Conservation (phyloP, 2,888 invertebrate species). For the Lasioglossum lativentre region DNA sequence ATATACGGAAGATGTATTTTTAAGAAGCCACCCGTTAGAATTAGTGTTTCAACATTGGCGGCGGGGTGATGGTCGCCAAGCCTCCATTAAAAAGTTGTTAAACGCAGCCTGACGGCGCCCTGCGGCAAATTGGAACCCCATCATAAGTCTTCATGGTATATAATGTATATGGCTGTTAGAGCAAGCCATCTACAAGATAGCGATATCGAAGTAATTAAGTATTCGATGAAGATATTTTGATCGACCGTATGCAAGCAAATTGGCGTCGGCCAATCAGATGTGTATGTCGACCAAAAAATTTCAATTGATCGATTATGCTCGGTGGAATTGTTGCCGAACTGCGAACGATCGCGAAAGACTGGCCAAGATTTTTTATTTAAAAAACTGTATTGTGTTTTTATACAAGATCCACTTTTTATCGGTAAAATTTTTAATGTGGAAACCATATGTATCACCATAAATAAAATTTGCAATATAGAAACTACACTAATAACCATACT, state of each 20-base stretch:
- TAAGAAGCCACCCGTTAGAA: slow-evolving; percentile 77
- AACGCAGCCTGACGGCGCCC: slow-evolving; percentile 84
- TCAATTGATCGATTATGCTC: not conserved
- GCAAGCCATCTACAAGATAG: slow-evolving; percentile 74
- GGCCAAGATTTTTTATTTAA: not conserved
- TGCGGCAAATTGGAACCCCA: slow-evolving; percentile 84
- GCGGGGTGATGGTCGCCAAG: slow-evolving; percentile 79
- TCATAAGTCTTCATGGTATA: slow-evolving; percentile 82
- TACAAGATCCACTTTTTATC: no score
- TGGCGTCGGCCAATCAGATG: slow-evolving; percentile 25
- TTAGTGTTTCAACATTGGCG: slow-evolving; percentile 77
- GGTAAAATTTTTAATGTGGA: no score
- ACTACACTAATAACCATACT: no score
- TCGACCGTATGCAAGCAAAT: slow-evolving; percentile 63
- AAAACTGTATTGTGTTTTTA: not conserved
- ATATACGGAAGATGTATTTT: slow-evolving; percentile 61
- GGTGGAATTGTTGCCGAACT: not conserved
- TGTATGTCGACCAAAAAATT: slow-evolving; percentile 21
- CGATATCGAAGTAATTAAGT: slow-evolving; percentile 78
- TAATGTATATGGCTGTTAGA: slow-evolving; percentile 75
- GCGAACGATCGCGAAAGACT: not conserved
- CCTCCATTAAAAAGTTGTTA: slow-evolving; percentile 84
- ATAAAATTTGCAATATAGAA: no score
- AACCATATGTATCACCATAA: no score
- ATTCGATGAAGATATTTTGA: slow-evolving; percentile 77